phyloP scores from a whole-genome alignment of 2,113 vertebrate genomes.

The Danionella cerebrum region DNA sequence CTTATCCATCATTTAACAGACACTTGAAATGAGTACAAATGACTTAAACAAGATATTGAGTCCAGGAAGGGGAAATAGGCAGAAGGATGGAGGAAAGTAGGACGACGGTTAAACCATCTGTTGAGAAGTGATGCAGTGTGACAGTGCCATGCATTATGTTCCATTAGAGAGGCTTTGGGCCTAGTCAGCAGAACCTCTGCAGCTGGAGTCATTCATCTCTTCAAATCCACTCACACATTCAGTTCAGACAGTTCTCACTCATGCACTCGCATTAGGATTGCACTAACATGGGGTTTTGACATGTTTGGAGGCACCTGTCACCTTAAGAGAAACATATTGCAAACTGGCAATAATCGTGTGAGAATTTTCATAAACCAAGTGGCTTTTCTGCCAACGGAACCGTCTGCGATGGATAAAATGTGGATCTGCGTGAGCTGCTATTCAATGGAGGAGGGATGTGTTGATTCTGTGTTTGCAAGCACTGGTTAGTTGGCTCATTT shows the following conservation, averaged over 20 bases:
- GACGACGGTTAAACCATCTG: background rate
- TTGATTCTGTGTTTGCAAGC: no score
- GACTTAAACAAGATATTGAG: background rate
- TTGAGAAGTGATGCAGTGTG: constrained; percentile 23
- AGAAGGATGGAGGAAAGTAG: background rate
- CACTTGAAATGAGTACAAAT: background rate
- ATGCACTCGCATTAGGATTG: background rate
- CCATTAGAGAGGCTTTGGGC: constrained; percentile 4
- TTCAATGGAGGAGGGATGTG: no score
- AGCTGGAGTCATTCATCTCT: constrained; percentile 25
- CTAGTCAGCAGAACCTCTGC: constrained; percentile 16
- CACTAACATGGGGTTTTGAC: constrained; percentile 29
- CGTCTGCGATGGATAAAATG: no score
- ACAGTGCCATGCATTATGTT: constrained; percentile 24
- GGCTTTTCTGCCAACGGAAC: no score
- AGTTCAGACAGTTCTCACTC: constrained; percentile 5
- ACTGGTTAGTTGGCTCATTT: no score
- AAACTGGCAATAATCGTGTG: no score
- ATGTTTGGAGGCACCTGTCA: constrained; percentile 33
- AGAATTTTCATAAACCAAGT: no score
- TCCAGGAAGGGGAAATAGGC: background rate
- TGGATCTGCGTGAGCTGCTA: no score
- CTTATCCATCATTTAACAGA: background rate
- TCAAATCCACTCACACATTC: constrained; percentile 2
- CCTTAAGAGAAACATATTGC: constrained; percentile 6